Conservation (phyloP, 2,113 vertebrate species). For the Oxyruncus cristatus region DNA sequence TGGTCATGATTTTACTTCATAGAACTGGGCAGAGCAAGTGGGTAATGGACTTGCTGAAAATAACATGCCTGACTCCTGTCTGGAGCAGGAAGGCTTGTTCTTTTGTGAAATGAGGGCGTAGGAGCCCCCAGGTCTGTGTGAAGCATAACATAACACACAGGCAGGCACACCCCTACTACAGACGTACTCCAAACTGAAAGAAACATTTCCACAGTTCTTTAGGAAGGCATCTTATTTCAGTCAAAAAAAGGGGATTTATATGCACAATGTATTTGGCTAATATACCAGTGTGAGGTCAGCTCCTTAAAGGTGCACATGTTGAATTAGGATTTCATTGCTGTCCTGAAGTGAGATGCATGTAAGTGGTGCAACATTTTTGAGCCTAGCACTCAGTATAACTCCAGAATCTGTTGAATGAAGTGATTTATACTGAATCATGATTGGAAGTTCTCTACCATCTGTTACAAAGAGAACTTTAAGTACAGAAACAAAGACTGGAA, state of each 20-base stretch:
- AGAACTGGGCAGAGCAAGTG: background rate
- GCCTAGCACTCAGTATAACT: background rate
- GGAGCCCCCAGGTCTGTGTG: background rate
- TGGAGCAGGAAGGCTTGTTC: background rate
- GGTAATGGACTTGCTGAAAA: background rate
- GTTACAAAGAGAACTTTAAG: background rate
- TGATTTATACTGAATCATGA: background rate
- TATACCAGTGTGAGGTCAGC: background rate
- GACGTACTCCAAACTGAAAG: background rate
- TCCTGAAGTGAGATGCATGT: background rate
- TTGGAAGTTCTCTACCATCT: background rate
- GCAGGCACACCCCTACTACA: background rate
- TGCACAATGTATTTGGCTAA: background rate
- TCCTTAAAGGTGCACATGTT: background rate
- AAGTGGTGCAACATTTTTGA: background rate
- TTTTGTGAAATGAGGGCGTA: background rate
- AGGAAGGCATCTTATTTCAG: background rate
- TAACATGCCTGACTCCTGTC: background rate
- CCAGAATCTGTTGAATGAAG: background rate
- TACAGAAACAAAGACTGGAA: background rate
- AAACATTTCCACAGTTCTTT: background rate
- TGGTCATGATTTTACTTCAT: background rate
- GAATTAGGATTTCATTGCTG: background rate
- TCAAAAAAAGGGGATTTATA: background rate
- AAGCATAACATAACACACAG: background rate